Base-by-base conservation (phyloP, 2,888 invertebrate genomes). In the Anorthoa munda region DNA sequence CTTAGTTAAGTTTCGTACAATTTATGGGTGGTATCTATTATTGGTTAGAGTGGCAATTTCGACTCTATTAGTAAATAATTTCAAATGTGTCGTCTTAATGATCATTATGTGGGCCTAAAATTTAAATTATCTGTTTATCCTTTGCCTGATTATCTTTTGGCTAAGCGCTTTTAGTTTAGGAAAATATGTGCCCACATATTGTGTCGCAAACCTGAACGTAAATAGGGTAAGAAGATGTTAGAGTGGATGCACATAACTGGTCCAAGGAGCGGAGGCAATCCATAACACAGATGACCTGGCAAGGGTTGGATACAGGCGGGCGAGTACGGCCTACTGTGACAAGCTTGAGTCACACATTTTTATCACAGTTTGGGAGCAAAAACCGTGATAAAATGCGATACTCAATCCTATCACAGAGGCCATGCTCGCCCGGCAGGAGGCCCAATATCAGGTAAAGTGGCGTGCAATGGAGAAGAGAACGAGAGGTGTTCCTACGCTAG, bases 1-100 rank as follows among this genome's bases (percentile, higher is more conserved):
- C n/a, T n/a, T n/a, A n/a, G n/a, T 51, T 13, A 18, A n/a, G 53
- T 69, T 70, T n/a, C n/a, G n/a, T n/a, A 53, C 70, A 45, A 45
- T 53, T 66, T 23, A 12, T 15, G 7, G 21, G 7, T 12, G 12
- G 2, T 21, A n/a, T n/a, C n/a, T n/a, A 21, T 17, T 15, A 60
- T n/a, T n/a, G 17, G 4, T n/a, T 17, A 7, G 18, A 26, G 17
- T 1, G 15, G 21, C 11, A 31, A 31, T 64, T 64, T 5, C n/a
- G 11, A 17, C 17, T 18, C 26, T 26, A 12, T 31, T 17, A 59
- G 18, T 18, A 59, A 13, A 31, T 7, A 12, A 2, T 31, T n/a
- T 31, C 18, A 13, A 59, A 59, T n/a, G 7, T 31, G 31, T 21
- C 4, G 2, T 1, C 21, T 0, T 9, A 21, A 17, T 46, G 11